Base-by-base conservation (phyloP, 1,140 invertebrate genomes). In the Zaprionus capensis region DNA sequence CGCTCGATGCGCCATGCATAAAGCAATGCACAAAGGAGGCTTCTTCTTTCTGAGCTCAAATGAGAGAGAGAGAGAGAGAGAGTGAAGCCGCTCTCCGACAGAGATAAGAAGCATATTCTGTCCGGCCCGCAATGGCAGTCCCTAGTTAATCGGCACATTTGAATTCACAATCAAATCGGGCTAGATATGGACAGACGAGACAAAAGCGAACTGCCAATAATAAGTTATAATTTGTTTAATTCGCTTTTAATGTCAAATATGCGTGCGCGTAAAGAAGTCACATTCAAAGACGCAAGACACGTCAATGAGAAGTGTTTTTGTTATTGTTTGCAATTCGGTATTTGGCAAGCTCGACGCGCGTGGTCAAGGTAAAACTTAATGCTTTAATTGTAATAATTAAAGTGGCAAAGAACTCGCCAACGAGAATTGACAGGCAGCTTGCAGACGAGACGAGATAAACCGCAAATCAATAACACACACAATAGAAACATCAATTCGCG, bases 301-400 rank as follows among this genome's bases (percentile, higher is more conserved):
- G 69, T 76, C 69, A 76, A 72, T 72, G 74, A 66, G 61, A 53
- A 55, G 26, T 74, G 22, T 38, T 53, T 11, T 59, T 51, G 15
- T 24, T 55, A 46, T 71, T 71, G n/a, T 51, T 63, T 63, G 34
- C 44, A 6, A 34, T 56, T 44, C 26, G 53, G 4, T 12, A 17
- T 66, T 49, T 49, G 17, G 24, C 24, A 15, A 15, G 12, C 34
- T 41, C 15, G 28, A 26, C 26, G 58, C 49, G 58, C 53, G 24
- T 53, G 57, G 65, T 59, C 84, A 88, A 88, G 80, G 83, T 78
- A 14, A 80, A 68, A 59, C 58, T 68, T 75, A 81, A 76, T 78
- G 71, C 62, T 82, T 84, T 84, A 88, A 81, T 88, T 87, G 73
- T 82, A 66, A 84, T 87, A 84, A 81, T 84, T 88, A 75, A 78